Percentiles rank a stretch among this genome's conserved stretches.
Evolutionary conservation across 2,797 vertebrate genomes (phyloP).

Genomic region (Phalanger gymnotis): DNA sequence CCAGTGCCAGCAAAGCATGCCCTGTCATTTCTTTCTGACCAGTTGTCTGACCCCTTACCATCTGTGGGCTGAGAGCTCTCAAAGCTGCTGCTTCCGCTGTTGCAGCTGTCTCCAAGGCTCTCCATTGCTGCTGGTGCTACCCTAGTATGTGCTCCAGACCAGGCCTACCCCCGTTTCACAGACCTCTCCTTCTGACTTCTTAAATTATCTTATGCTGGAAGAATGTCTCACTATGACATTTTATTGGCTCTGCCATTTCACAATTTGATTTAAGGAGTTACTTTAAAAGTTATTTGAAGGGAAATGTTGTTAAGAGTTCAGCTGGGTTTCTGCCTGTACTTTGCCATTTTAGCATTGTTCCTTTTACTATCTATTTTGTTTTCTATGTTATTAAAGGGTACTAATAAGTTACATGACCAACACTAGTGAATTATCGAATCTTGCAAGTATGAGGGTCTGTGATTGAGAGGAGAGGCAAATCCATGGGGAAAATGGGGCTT

Average conservation of each 20-base stretch:
- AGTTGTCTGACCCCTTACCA: not conserved
- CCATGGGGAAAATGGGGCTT: not conserved
- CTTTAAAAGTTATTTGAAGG: not conserved
- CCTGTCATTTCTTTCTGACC: not conserved
- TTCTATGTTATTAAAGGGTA: not conserved
- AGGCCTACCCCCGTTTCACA: not conserved
- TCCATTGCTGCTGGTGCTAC: not conserved
- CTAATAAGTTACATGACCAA: not conserved
- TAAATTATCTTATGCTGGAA: not conserved
- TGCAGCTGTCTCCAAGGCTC: not conserved
- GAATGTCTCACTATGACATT: not conserved
- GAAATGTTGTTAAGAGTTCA: not conserved
- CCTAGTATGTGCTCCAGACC: not conserved
- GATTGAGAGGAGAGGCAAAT: not conserved
- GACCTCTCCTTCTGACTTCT: not conserved
- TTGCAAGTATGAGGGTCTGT: not conserved
- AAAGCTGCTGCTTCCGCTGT: not conserved
- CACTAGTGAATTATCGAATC: not conserved
- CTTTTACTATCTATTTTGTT: not conserved
- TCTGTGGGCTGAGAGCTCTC: not conserved
- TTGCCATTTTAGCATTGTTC: not conserved
- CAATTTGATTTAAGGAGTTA: not conserved
- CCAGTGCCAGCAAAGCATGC: not conserved
- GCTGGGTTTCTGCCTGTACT: not conserved
- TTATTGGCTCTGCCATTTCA: not conserved